Base-by-base conservation (phyloP, 2,888 invertebrate species). In the Erynnis tages region DNA sequence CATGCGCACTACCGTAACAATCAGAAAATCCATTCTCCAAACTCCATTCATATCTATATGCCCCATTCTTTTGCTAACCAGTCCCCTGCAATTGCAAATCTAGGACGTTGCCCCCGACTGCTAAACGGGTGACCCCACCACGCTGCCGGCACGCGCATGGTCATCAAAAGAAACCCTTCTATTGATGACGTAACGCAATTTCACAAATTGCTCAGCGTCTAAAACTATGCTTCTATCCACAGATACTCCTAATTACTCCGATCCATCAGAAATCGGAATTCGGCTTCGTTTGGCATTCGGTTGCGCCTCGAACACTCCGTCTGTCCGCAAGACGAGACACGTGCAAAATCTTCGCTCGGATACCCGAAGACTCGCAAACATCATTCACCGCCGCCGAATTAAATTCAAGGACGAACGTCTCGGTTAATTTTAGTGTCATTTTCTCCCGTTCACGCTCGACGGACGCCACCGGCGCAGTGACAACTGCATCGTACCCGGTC, bases 401-500 rank as follows among this genome's bases (percentile, higher is more conserved):
- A 62, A 66, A 61, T 65, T 60, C 72, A 77, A 79, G 75, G 76
- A 69, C 71, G 57, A 59, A 65, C 10, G 61, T 67, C 67, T 68
- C 66, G 60, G 65, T 63, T 66, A 68, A 64, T 65, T 68, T 67
- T 65, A 64, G 65, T 69, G 69, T 71, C 71, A 73, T 75, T 76
- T 73, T 69, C 58, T 69, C 65, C 62, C 67, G 56, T 52, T 53
- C 50, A 62, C 58, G 54, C 58, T 57, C 56, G 55, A 53, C 38
- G 38, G 52, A 34, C 52, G 54, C 55, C 54, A 61, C 70, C 69
- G 69, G 70, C 66, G 43, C 52, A 44, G 27, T 21, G 25, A 25
- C 52, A 35, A 67, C 67, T 61, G 63, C 67, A 62, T 65, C 52
- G 61, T 60, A 58, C 59, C 68, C 34, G 30, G 43, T 40, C 55